Conservation (phyloP, 2,888 invertebrate species). For the Augiades crinisus region DNA sequence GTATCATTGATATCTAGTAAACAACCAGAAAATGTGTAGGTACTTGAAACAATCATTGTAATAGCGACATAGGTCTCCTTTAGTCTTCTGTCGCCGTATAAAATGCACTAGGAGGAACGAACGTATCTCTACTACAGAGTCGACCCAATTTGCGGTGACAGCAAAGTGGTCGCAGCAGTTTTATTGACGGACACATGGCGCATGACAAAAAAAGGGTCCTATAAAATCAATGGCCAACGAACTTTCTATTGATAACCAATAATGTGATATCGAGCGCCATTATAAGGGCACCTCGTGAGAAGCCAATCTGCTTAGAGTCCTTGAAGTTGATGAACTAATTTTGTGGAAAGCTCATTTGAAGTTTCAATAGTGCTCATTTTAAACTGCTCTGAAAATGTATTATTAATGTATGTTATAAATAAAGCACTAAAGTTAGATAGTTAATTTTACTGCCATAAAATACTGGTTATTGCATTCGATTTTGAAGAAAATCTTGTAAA, state of each 20-base stretch:
- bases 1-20: too few relatives aligned
- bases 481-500: too few relatives aligned
- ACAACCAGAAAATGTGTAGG: too few relatives aligned
- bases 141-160: slow-evolving; percentile 3
- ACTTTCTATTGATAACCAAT: slow-evolving; percentile 22
- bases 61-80: slow-evolving; percentile 7
- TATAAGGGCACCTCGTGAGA: slow-evolving; percentile 16
- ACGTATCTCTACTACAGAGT: too few relatives aligned
- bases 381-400: too few relatives aligned
- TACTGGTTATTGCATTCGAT: too few relatives aligned
- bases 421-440: too few relatives aligned
- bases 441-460: too few relatives aligned
- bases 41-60: not conserved
- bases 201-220: slow-evolving; percentile 35
- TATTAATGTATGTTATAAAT: too few relatives aligned
- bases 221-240: slow-evolving; percentile 37
- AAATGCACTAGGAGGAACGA: slow-evolving; percentile 27
- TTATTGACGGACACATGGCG: slow-evolving; percentile 19
- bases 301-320: slow-evolving; percentile 13
- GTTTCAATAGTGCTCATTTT: too few relatives aligned
- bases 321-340: slow-evolving; percentile 17
- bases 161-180: slow-evolving; percentile 27
- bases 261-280: slow-evolving; percentile 20
- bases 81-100: slow-evolving; percentile 28
- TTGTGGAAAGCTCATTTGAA: slow-evolving; percentile 4